These are phyloP conservation scores for Archivesica marissinica DNA, from an alignment of 1,140 invertebrate species.

Conservation along the genomic window DNA sequence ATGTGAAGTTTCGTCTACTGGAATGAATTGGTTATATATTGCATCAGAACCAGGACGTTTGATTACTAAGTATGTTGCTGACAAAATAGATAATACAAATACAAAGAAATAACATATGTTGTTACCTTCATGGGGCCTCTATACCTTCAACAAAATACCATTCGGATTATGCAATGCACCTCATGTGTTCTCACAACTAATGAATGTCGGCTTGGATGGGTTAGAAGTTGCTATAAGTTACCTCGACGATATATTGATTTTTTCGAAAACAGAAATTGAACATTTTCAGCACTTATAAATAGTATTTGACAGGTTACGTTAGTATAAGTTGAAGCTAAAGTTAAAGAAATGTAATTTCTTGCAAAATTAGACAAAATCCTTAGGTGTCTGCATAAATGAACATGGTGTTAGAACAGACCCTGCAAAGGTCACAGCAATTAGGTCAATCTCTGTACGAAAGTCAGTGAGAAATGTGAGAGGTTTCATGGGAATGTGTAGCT, in stretches of 20 bases:
- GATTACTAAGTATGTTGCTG: no score
- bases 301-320: not conserved
- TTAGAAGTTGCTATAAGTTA: constrained; percentile 55
- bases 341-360: constrained; percentile 60
- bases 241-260: constrained; percentile 66
- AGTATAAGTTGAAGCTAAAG: constrained; percentile 43
- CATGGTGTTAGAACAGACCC: constrained; percentile 23
- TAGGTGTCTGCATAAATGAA: not conserved
- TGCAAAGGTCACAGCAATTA: constrained; percentile 4
- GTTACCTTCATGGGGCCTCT: no score
- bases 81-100: no score
- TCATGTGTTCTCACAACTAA: no score
- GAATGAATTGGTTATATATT: no score
- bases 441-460: not conserved
- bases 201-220: no score
- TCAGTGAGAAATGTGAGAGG: constrained; percentile 5
- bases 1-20: no score
- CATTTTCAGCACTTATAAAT: constrained; percentile 16
- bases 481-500: constrained; percentile 55
- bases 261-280: not conserved
- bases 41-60: no score
- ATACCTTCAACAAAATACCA: no score
- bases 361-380: not conserved
- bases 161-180: no score
- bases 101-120: no score